phyloP scores from a whole-genome alignment of 92 coral and sea anemone genomes.

The Parazoanthus atlanticus region DNA sequence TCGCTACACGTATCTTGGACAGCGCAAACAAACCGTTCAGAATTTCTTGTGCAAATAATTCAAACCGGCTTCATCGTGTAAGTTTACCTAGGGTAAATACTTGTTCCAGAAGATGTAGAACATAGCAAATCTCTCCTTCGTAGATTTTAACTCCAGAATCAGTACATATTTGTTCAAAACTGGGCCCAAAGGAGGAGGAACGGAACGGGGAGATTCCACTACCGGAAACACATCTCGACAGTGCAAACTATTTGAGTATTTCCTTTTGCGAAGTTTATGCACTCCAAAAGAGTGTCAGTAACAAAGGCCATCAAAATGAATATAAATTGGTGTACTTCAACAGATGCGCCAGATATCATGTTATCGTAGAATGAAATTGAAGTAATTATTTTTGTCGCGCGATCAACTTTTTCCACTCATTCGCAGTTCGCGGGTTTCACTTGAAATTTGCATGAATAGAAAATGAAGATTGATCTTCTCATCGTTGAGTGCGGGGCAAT shows the following conservation, averaged over 20 bases:
- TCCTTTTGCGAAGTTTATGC: slow-evolving; percentile 9
- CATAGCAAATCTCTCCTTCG: neutral
- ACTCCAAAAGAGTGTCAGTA: neutral
- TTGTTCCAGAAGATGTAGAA: neutral
- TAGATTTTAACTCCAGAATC: neutral
- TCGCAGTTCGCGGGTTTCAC: neutral
- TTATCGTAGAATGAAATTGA: slow-evolving; percentile 12
- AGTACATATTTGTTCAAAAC: neutral
- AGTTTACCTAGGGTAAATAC: slow-evolving; percentile 6
- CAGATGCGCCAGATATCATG: slow-evolving; percentile 24
- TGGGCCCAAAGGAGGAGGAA: neutral
- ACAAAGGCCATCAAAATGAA: slow-evolving; percentile 21
- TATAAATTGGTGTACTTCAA: slow-evolving; percentile 5
- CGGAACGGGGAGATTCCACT: neutral
- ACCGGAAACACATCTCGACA: slow-evolving; percentile 19
- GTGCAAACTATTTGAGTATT: neutral
- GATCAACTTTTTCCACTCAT: neutral
- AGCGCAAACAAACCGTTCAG: neutral
- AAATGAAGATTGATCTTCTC: neutral
- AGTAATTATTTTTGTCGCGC: neutral
- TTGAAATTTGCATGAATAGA: neutral
- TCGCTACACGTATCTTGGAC: neutral
- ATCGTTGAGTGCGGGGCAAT: neutral
- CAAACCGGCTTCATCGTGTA: neutral
- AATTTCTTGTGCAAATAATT: slow-evolving; percentile 25